Conservation (phyloP, 2,888 invertebrate species). For the Ecdyonurus torrentis region DNA sequence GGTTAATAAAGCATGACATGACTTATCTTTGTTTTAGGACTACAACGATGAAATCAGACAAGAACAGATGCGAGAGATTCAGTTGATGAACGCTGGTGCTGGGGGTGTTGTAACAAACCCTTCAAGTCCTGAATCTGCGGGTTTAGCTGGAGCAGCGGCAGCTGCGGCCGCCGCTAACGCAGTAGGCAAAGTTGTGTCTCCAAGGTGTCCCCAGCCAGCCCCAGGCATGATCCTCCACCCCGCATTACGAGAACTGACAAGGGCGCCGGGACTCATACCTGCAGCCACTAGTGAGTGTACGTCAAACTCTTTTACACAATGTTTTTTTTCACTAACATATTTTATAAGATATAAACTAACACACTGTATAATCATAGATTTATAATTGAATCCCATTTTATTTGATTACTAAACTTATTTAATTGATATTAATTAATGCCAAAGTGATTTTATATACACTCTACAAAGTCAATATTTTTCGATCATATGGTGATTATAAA, state of each 20-base stretch:
- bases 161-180: slow-evolving; percentile 21
- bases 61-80: slow-evolving; percentile 85
- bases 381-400: no score
- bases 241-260: slow-evolving; percentile 4
- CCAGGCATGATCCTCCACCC: slow-evolving; percentile 10
- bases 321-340: no score
- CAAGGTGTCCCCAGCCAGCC: slow-evolving; percentile 19
- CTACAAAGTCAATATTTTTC: no score
- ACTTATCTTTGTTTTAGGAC: slow-evolving; percentile 38
- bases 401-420: no score
- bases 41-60: slow-evolving; percentile 84
- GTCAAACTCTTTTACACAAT: no score
- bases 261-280: slow-evolving; percentile 7
- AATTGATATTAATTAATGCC: no score
- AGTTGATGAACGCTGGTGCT: slow-evolving; percentile 46
- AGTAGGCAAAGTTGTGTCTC: slow-evolving; percentile 19
- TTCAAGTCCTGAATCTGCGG: slow-evolving; percentile 3
- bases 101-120: not conserved
- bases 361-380: no score
- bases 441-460: no score
- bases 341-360: no score
- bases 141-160: slow-evolving; percentile 18
- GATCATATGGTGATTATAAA: no score
- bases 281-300: slow-evolving; percentile 8
- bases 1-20: not conserved